Evolutionary conservation across 2,113 vertebrate species (phyloP), one percentile per base, ranked within the genome.

Genomic region (Tretioscincus oriximinensis): DNA sequence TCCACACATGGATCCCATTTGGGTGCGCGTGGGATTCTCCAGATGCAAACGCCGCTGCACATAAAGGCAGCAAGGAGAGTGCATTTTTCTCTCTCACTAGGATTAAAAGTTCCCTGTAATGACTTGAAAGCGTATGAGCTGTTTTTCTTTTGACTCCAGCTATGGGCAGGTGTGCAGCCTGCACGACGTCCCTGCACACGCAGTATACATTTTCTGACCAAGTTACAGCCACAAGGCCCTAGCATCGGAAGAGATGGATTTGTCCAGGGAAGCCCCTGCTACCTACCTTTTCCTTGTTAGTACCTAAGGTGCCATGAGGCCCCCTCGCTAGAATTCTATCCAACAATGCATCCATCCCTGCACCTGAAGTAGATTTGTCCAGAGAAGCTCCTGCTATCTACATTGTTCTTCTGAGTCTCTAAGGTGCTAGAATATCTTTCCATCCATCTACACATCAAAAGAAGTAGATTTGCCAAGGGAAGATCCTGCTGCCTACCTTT

Each of bases 51-150:
- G 54, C 29, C 31, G 41, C 10, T 31, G 11, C 60, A 77, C 41
- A 45, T 47, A 82, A 76, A 70, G n/a, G 16, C 73, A 76, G 76
- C 54, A 82, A 35, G 76, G 66, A 76, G 21, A 76, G 49, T 10
- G 11, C 31, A 76, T 31, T 63, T 35, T 70, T 63, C n/a, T 26
- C 69, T 63, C n/a, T 26, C 69, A 28, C 14, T 79, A 61, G 28
- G 35, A 28, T 71, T 54, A 71, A 71, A 35, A 63, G 18, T 6
- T 26, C 8, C 14, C 54, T 70, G 51, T 24, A 79, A 4, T 45
- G 61, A 61, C 31, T 61, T 20, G 49, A 75, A 69, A 76, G 21
- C 28, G 45, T 45, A 7, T 22, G 76, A 20, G 4, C 18, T 47
- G 31, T 22, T 61, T 12, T 73, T 72, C 49, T 69, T 35, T 18